These are phyloP conservation scores for Ophiothrix spiculata DNA, from an alignment of 35 echinoderm and acorn worm genomes.

Conservation along the genomic window DNA sequence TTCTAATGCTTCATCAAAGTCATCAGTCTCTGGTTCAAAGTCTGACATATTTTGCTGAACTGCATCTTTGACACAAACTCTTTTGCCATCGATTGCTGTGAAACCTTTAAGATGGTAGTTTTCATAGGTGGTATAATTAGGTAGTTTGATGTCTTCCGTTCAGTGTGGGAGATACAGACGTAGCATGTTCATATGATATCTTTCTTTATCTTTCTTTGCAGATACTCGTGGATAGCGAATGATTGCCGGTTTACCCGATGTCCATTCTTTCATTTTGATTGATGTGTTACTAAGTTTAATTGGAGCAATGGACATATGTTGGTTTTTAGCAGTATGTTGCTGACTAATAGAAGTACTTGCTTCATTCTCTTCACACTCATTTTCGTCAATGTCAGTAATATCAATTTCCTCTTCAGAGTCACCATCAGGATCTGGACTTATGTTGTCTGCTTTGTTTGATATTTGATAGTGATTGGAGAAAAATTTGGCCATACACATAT, in stretches of 20 bases:
- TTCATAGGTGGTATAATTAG: slow-evolving; percentile 8
- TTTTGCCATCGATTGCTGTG: slow-evolving; percentile 26
- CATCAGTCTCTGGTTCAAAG: slow-evolving; percentile 9
- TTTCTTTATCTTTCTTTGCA: background rate
- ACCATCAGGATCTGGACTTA: background rate
- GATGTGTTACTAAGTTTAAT: slow-evolving; percentile 21
- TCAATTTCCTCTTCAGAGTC: background rate
- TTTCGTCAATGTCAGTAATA: no score
- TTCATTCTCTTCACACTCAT: no score
- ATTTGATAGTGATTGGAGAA: slow-evolving; percentile 15
- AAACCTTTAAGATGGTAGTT: slow-evolving; percentile 23
- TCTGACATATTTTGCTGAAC: slow-evolving; percentile 7
- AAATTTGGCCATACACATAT: slow-evolving; percentile 56
- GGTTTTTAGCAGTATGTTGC: no score
- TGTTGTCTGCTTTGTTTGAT: background rate
- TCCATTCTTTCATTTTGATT: slow-evolving; percentile 48
- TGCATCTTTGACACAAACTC: slow-evolving; percentile 8
- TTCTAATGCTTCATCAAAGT: slow-evolving; percentile 31
- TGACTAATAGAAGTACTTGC: no score
- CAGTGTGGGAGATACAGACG: slow-evolving; percentile 44
- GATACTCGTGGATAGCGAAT: slow-evolving; percentile 41
- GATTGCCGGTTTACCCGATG: slow-evolving; percentile 17
- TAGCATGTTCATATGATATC: slow-evolving; percentile 41
- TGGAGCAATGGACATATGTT: slow-evolving; percentile 9
- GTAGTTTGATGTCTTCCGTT: slow-evolving; percentile 46